Evolutionary conservation across 92 coral and sea anemone genomes (phyloP).

Genomic region (Porites rus): DNA sequence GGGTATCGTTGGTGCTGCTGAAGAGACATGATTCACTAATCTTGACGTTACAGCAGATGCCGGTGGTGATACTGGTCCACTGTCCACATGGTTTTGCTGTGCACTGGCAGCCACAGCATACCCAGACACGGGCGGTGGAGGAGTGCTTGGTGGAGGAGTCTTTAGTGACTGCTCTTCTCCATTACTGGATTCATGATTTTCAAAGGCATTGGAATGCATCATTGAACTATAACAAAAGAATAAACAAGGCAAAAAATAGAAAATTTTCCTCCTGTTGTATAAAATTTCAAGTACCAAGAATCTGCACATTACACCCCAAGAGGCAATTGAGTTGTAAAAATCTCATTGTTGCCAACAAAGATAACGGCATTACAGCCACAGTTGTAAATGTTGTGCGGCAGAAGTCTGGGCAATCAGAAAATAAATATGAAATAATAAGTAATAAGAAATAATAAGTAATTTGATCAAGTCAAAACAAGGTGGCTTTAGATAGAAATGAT

Average conservation of each 20-base stretch:
- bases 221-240: slow-evolving; percentile 48
- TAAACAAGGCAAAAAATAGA: background rate
- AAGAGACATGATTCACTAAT: slow-evolving; percentile 78
- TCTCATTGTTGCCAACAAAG: too few relatives aligned
- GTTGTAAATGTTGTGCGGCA: too few relatives aligned
- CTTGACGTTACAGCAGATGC: slow-evolving; percentile 51
- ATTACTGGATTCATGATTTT: slow-evolving; percentile 86
- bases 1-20: slow-evolving; percentile 52
- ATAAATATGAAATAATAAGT: too few relatives aligned
- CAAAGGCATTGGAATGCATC: slow-evolving; percentile 72
- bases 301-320: too few relatives aligned
- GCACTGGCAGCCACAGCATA: slow-evolving; percentile 96
- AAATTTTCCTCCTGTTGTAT: background rate
- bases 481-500: too few relatives aligned
- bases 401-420: too few relatives aligned
- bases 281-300: background rate
- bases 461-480: too few relatives aligned
- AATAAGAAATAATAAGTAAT: too few relatives aligned
- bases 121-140: slow-evolving; percentile 98
- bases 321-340: too few relatives aligned
- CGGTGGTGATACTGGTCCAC: slow-evolving; percentile 60
- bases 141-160: slow-evolving; percentile 70
- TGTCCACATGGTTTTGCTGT: slow-evolving; percentile 89
- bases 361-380: too few relatives aligned
- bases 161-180: slow-evolving; percentile 72